phyloP scores from a whole-genome alignment of 2,888 invertebrate genomes.

The Acleris laterana region DNA sequence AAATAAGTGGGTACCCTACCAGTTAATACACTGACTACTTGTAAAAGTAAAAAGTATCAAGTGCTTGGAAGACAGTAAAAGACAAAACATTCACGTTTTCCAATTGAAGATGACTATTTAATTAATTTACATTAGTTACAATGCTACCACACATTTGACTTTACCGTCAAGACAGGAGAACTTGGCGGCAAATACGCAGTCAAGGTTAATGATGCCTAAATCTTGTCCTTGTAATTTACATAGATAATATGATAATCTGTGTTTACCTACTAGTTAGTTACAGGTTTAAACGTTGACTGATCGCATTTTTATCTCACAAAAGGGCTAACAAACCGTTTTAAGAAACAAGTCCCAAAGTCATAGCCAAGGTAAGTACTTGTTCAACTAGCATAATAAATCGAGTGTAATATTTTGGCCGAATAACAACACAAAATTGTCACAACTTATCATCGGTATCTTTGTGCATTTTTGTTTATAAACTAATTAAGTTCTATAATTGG shows the following conservation, averaged over 20 bases:
- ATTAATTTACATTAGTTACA: no score
- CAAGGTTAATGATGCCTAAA: no score
- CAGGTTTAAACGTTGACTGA: constrained; percentile 9
- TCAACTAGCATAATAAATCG: constrained; percentile 4
- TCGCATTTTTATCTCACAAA: not conserved
- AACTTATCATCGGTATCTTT: constrained; percentile 1
- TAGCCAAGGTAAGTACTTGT: not conserved
- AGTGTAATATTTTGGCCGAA: not conserved
- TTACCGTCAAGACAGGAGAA: no score
- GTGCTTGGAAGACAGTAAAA: no score
- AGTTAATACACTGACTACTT: no score
- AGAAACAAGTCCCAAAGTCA: no score
- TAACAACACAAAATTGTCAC: not conserved
- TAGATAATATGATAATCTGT: not conserved
- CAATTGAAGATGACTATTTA: no score
- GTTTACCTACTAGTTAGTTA: not conserved
- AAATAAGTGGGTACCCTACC: no score
- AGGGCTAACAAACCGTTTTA: not conserved
- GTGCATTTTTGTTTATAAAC: constrained; percentile 1
- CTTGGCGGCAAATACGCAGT: no score
- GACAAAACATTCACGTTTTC: no score
- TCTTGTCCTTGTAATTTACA: not conserved
- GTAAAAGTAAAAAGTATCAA: no score
- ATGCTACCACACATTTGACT: no score
- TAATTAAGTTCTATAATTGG: constrained; percentile 5